Conservation (phyloP, 1,140 invertebrate genomes). For the Drosophila pandora region DNA sequence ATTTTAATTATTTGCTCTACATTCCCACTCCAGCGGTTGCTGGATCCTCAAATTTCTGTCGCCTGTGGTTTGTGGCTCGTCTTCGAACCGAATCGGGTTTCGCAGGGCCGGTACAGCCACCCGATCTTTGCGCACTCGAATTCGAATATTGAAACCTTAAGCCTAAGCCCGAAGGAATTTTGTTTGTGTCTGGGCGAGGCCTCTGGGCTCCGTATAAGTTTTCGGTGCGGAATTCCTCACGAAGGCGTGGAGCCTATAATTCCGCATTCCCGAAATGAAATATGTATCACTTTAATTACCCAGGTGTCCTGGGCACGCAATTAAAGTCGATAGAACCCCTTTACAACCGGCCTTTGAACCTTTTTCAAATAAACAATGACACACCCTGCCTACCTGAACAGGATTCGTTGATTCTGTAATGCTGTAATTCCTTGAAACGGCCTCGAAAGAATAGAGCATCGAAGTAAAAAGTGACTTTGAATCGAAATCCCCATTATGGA, state of each 20-base stretch:
- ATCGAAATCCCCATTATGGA: slow-evolving; percentile 9
- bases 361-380: slow-evolving; percentile 34
- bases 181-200: slow-evolving; percentile 37
- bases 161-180: slow-evolving; percentile 48
- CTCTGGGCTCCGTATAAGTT: background rate
- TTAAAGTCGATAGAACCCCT: slow-evolving; percentile 51
- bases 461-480: slow-evolving; percentile 16
- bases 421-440: slow-evolving; percentile 61
- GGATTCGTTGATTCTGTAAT: slow-evolving; percentile 37
- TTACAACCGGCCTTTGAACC: slow-evolving; percentile 45
- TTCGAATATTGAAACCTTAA: background rate
- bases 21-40: slow-evolving; percentile 57
- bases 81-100: slow-evolving; percentile 15
- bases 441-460: slow-evolving; percentile 14
- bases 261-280: slow-evolving; percentile 50
- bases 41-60: slow-evolving; percentile 47
- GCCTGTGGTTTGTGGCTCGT: slow-evolving; percentile 46
- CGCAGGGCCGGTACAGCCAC: slow-evolving; percentile 20
- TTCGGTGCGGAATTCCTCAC: slow-evolving; percentile 13
- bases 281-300: slow-evolving; percentile 74
- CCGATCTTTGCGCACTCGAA: slow-evolving; percentile 21
- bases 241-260: slow-evolving; percentile 53
- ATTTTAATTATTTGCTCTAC: slow-evolving; percentile 66
- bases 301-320: slow-evolving; percentile 72
- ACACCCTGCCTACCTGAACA: slow-evolving; percentile 50